Evolutionary conservation across 1,140 invertebrate genomes (phyloP), one percentile per base, ranked within the genome.

Genomic region (Oryctes rhinoceros): DNA sequence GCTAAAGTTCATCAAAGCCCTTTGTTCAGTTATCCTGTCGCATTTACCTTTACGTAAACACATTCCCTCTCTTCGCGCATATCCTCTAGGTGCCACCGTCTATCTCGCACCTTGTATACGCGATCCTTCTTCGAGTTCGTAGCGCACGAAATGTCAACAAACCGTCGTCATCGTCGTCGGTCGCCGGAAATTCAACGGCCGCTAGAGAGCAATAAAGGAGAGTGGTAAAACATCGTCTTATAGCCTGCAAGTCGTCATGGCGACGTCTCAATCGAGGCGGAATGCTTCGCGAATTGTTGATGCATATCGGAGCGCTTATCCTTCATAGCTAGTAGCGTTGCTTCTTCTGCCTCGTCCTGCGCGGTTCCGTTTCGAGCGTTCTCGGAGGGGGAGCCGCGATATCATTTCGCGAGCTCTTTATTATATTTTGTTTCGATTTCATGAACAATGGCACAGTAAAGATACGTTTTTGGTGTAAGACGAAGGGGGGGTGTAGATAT

Each of bases 251-350:
- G 53, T 59, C 18, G 53, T 59, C 53, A 59, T 59, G 53, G 53
- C 18, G 53, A 59, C 18, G 53, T 59, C 53, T 59, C 53, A 59
- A 59, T 59, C 53, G 18, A 6, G 5, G 53, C 53, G 53, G 53
- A 59, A 59, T n/a, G 53, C 53, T 18, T 59, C 53, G 53, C 53
- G 53, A 59, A 59, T 18, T 59, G 53, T 59, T 59, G 53, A 18
- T 18, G 53, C 53, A 18, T 59, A 59, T 18, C 39, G 39, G 39
- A 10, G 5, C 9, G 39, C 39, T 44, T 44, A 44, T 44, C 39
- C 39, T 44, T 44, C 39, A 44, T 44, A 44, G 15, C 53, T n/a
- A n/a, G 49, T 53, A 11, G 49, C n/a, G 11, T 11, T 59, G 20
- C 53, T 15, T 18, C 53, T 18, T 59, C 53, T 18, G 53, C 53